phyloP scores from a whole-genome alignment of 2,113 vertebrate genomes.

The Lethenteron reissneri region DNA sequence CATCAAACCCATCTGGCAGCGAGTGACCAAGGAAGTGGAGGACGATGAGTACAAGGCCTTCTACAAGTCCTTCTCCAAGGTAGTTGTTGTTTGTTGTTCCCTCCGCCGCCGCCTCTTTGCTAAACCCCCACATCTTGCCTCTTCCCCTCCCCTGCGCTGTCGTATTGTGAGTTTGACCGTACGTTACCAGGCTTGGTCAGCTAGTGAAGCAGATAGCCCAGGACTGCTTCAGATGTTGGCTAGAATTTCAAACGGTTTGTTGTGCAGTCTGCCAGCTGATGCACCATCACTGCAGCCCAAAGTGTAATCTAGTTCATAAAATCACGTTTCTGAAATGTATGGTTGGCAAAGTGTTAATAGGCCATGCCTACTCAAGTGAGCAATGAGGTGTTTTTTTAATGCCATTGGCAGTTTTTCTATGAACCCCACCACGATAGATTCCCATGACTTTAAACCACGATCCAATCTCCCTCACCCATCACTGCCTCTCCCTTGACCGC shows the following conservation, averaged over 20 bases:
- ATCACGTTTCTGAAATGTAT: background rate
- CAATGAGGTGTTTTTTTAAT: background rate
- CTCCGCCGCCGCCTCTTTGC: background rate
- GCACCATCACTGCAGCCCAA: no score
- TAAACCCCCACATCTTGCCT: background rate
- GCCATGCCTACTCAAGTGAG: background rate
- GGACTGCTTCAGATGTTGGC: background rate
- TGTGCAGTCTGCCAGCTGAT: background rate
- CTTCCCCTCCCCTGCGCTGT: background rate
- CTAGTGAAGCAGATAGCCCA: no score
- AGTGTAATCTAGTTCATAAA: background rate
- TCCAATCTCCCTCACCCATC: no score
- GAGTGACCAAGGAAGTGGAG: conserved; percentile 77
- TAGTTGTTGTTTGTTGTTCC: conserved; percentile 14
- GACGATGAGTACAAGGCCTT: conserved; percentile 93
- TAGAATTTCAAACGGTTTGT: background rate
- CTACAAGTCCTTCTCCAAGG: conserved; percentile 94
- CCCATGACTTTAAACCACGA: no score
- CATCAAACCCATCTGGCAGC: conserved; percentile 97
- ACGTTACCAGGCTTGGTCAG: no score
- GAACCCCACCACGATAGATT: no score
- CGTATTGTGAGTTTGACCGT: background rate
- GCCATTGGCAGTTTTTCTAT: background rate
- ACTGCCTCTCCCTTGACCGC: no score
- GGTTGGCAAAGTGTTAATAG: background rate